phyloP scores from a whole-genome alignment of 2,888 invertebrate species.

The Candidula unifasciata region DNA sequence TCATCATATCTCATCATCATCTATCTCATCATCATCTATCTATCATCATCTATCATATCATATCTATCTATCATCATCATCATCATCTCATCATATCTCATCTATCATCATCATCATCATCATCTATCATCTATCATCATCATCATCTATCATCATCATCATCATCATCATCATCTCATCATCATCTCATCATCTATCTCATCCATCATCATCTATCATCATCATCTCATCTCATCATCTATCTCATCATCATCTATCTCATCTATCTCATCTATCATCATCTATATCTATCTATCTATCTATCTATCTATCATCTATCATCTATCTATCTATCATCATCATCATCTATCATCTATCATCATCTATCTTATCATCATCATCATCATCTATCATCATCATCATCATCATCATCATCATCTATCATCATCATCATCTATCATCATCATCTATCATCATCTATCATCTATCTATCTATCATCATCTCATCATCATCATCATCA shows the following conservation, averaged over 20 bases:
- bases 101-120: too few relatives aligned
- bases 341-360: conserved; percentile 21
- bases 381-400: background rate
- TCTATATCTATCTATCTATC: too few relatives aligned
- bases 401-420: too few relatives aligned
- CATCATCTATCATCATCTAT: too few relatives aligned
- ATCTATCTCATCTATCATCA: too few relatives aligned
- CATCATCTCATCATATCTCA: too few relatives aligned
- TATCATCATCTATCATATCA: conserved; percentile 21
- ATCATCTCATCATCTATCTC: background rate
- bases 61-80: background rate
- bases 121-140: conserved; percentile 10
- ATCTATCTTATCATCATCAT: background rate
- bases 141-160: conserved; percentile 21
- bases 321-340: background rate
- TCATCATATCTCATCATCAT: conserved; percentile 7
- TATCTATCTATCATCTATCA: too few relatives aligned
- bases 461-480: too few relatives aligned
- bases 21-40: conserved; percentile 1
- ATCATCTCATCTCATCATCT: too few relatives aligned
- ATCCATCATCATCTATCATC: too few relatives aligned
- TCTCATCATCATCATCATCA: conserved; percentile 11
- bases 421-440: too few relatives aligned
- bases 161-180: conserved; percentile 21
- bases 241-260: too few relatives aligned